Percentiles rank a stretch among this genome's conserved stretches.
Evolutionary conservation across 2,113 vertebrate species (phyloP).

Genomic region (Cyanoderma ruficeps): DNA sequence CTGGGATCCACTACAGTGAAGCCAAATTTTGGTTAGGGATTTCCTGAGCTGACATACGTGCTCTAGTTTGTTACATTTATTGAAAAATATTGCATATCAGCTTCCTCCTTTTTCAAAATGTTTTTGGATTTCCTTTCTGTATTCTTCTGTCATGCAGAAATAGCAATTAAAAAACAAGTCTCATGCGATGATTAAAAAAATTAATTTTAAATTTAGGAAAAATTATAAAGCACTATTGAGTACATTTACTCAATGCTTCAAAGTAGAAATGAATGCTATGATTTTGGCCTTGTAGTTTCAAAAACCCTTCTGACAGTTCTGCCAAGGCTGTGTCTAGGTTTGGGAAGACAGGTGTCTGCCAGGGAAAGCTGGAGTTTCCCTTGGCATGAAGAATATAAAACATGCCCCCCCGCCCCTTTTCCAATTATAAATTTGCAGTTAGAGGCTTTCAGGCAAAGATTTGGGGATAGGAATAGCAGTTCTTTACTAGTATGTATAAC

Average conservation of each 20-base stretch:
- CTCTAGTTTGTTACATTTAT: background rate
- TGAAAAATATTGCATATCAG: background rate
- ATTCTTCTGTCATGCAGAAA: background rate
- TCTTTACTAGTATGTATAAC: too few species aligned
- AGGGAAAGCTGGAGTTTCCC: too few species aligned
- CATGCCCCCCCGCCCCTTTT: too few species aligned
- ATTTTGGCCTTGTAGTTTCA: background rate
- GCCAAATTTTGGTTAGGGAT: background rate
- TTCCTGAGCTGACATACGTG: background rate
- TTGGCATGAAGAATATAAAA: too few species aligned
- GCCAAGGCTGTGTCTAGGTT: background rate
- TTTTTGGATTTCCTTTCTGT: background rate
- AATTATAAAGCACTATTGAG: background rate
- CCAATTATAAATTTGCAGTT: too few species aligned
- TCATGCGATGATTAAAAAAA: background rate
- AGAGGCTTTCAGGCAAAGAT: too few species aligned
- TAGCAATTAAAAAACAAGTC: background rate
- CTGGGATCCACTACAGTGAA: background rate
- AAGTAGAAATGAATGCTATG: background rate
- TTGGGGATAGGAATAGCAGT: too few species aligned
- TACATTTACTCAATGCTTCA: background rate
- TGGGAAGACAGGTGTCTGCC: too few species aligned
- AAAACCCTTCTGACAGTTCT: background rate
- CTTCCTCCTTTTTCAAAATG: background rate
- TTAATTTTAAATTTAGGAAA: background rate